Conservation (phyloP, 2,888 invertebrate genomes). For the Asteroscopus sphinx region DNA sequence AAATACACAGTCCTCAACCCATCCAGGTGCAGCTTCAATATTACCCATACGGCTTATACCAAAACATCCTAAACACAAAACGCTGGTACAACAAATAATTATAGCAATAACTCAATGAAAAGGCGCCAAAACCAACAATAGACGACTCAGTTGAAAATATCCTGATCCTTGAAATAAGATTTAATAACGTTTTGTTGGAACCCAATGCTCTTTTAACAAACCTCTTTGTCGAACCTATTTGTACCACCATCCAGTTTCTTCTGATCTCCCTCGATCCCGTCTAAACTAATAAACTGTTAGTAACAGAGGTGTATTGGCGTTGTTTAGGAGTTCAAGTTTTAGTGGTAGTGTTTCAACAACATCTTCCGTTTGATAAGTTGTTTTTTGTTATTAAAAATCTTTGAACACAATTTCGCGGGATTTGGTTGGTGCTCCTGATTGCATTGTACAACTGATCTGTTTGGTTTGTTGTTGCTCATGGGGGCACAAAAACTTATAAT, state of each 20-base stretch:
- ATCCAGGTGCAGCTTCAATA: slow-evolving; percentile 42
- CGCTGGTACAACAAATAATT: slow-evolving; percentile 48
- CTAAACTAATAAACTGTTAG: slow-evolving; percentile 8
- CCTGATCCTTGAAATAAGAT: slow-evolving; percentile 79
- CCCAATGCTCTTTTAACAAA: slow-evolving; percentile 81
- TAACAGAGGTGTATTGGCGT: slow-evolving; percentile 16
- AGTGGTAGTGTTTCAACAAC: slow-evolving; percentile 64
- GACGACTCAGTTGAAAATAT: slow-evolving; percentile 62
- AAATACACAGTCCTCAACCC: slow-evolving; percentile 4
- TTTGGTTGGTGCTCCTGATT: slow-evolving; percentile 55
- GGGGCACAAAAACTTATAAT: slow-evolving; percentile 39
- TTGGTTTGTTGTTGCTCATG: slow-evolving; percentile 48
- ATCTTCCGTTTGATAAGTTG: slow-evolving; percentile 77
- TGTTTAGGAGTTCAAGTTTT: slow-evolving; percentile 61
- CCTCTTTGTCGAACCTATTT: slow-evolving; percentile 74
- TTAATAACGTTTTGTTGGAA: slow-evolving; percentile 86
- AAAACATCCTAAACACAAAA: slow-evolving; percentile 35
- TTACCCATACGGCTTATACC: not conserved
- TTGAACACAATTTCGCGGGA: slow-evolving; percentile 61
- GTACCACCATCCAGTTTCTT: slow-evolving; percentile 63
- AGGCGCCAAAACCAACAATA: slow-evolving; percentile 66
- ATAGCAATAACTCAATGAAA: slow-evolving; percentile 63
- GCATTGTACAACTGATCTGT: slow-evolving; percentile 46
- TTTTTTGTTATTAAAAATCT: slow-evolving; percentile 76
- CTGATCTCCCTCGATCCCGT: slow-evolving; percentile 46